These are phyloP conservation scores for Lithobius niger DNA, from an alignment of 1,140 invertebrate species.

Conservation along the genomic window DNA sequence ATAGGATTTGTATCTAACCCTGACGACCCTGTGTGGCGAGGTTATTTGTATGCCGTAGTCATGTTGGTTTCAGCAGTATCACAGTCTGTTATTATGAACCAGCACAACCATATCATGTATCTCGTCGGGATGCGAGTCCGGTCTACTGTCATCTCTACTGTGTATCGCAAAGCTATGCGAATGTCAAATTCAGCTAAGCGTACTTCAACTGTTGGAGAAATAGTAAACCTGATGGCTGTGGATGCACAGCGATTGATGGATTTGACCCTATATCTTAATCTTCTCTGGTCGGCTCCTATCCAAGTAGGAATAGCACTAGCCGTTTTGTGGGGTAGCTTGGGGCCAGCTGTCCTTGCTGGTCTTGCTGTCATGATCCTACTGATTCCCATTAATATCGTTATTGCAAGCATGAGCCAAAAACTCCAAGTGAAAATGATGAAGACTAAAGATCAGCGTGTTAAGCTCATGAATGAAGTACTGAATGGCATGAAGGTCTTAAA, in stretches of 20 bases:
- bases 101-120: conserved; percentile 84
- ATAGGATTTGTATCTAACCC: conserved; percentile 48
- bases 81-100: conserved; percentile 75
- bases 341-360: conserved; percentile 75
- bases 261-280: conserved; percentile 77
- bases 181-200: conserved; percentile 27
- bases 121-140: conserved; percentile 79
- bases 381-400: conserved; percentile 75
- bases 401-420: conserved; percentile 57
- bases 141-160: conserved; percentile 79
- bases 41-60: conserved; percentile 47
- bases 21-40: conserved; percentile 61
- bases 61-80: conserved; percentile 64
- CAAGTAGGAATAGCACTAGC: conserved; percentile 77
- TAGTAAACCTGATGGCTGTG: conserved; percentile 86
- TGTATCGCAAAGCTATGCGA: conserved; percentile 64
- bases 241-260: conserved; percentile 75
- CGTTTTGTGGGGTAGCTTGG: conserved; percentile 70
- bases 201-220: conserved; percentile 71
- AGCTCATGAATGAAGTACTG: too few relatives aligned
- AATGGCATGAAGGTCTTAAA: conserved; percentile 69
- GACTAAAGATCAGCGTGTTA: too few relatives aligned
- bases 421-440: conserved; percentile 38
- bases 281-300: conserved; percentile 91
- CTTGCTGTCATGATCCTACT: conserved; percentile 83